Evolutionary conservation across 1,140 invertebrate genomes (phyloP).

Genomic region (Spodoptera frugiperda): DNA sequence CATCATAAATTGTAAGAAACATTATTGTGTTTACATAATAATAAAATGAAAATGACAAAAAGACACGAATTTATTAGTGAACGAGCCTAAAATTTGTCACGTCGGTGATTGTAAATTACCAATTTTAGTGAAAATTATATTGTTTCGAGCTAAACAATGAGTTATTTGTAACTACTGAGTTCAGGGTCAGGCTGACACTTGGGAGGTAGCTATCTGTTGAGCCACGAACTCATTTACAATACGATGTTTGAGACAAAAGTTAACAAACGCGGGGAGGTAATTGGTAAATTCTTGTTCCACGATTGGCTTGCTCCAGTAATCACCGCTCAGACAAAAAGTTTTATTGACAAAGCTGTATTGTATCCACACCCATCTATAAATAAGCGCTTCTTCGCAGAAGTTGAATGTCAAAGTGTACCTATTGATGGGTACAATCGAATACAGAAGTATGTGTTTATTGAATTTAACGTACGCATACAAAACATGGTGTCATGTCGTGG

Average conservation of each 20-base stretch:
- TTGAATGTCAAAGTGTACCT: neutral
- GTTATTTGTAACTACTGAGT: constrained; percentile 37
- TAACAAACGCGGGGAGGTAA: neutral
- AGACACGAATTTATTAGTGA: constrained; percentile 4
- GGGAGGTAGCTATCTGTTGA: neutral
- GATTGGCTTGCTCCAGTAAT: constrained; percentile 9
- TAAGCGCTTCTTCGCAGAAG: neutral
- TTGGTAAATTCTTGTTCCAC: constrained; percentile 29
- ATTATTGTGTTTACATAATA: neutral
- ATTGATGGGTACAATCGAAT: neutral
- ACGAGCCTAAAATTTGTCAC: constrained; percentile 17
- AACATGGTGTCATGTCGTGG: too few relatives aligned
- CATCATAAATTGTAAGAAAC: neutral
- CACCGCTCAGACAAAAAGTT: constrained; percentile 12
- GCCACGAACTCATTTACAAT: constrained; percentile 30
- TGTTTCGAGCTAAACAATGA: constrained; percentile 24
- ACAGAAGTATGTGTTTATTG: too few relatives aligned
- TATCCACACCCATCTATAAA: neutral
- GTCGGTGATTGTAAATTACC: constrained; percentile 13
- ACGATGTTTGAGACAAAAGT: constrained; percentile 26
- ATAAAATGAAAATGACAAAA: neutral
- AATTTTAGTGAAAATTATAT: constrained; percentile 26
- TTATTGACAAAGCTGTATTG: constrained; percentile 14
- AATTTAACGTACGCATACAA: too few relatives aligned
- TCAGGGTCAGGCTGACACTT: constrained; percentile 7